Base-by-base conservation (phyloP, 1,140 invertebrate species). In the Macrosteles quadrilineatus region DNA sequence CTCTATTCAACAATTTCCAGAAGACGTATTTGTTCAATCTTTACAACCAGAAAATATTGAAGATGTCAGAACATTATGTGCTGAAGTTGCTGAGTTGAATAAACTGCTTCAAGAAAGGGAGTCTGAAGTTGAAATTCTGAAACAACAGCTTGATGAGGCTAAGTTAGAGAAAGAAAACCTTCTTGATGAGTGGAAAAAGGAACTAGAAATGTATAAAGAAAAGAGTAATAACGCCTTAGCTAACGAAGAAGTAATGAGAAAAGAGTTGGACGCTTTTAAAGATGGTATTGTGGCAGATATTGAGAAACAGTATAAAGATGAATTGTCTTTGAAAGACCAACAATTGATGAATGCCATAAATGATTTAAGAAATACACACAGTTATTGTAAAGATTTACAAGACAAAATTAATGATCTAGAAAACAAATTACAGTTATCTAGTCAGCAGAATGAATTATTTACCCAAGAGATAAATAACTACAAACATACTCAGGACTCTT, bases 231-330 rank as follows among this genome's bases (percentile, higher is more conserved):
- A 1, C 27, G 62, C 29, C 19, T 19, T 27, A 64, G 27, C n/a
- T 19, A 31, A 32, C 64, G n/a, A 17, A 30, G 21, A 65, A 43
- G 62, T 70, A 29, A 4, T 69, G 1, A 71, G 79, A 4, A 75
- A 74, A 0, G 71, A 66, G 27, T 6, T 66, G 17, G 63, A 77
- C 40, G 72, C 79, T 30, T 70, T 72, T 23, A 14, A 80, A 17
- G 57, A 73, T 0, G 57, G 23, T 11, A 68, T 71, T 30, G 11
- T 79, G 40, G 67, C 70, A 23, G 75, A 78, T 45, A 6, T 66
- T 23, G 36, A 66, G 19, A 66, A 43, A 43, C 32, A 66, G 27
- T 43, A 45, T 31, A 40, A 45, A 23, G 40, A 66, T 25, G 63
- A 66, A 25, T 27, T 66, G 9, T 66, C 32, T 27, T 47, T 31